These are phyloP conservation scores for Lithophane socia DNA, from an alignment of 2,888 invertebrate genomes.

Conservation along the genomic window DNA sequence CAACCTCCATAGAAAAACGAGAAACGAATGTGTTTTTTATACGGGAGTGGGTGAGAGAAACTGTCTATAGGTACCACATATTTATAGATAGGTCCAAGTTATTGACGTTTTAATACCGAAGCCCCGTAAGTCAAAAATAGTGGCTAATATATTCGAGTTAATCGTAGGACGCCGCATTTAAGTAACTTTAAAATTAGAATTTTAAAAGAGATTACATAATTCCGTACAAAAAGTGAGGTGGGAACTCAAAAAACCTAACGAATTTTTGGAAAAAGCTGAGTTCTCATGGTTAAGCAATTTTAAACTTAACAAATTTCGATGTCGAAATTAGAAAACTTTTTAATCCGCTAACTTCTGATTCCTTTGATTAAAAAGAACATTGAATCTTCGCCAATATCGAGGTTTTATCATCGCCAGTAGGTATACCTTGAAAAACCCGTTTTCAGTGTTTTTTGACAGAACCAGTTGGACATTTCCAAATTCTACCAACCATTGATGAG, in stretches of 20 bases:
- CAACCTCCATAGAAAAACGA: slow-evolving; percentile 40
- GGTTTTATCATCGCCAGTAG: too few species aligned
- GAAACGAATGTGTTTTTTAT: slow-evolving; percentile 55
- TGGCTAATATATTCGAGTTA: slow-evolving; percentile 53
- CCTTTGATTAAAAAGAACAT: slow-evolving; percentile 1
- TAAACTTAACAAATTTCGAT: slow-evolving; percentile 29
- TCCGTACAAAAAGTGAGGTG: slow-evolving; percentile 19
- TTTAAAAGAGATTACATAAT: slow-evolving; percentile 45
- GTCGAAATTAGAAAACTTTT: slow-evolving; percentile 15
- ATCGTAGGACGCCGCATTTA: slow-evolving; percentile 42
- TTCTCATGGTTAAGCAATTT: slow-evolving; percentile 40
- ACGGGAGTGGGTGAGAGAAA: slow-evolving; percentile 43
- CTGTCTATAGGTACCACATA: slow-evolving; percentile 34
- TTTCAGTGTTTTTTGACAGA: not conserved
- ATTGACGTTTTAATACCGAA: slow-evolving; percentile 60
- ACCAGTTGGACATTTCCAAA: not conserved
- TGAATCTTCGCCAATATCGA: not conserved
- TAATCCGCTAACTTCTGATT: not conserved
- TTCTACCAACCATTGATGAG: not conserved
- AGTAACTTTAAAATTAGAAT: slow-evolving; percentile 49
- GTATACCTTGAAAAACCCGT: not conserved
- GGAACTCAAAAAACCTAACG: slow-evolving; percentile 26
- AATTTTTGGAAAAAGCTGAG: slow-evolving; percentile 12
- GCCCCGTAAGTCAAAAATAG: slow-evolving; percentile 56
- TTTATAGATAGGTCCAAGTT: slow-evolving; percentile 33